phyloP scores from a whole-genome alignment of 1,140 invertebrate genomes.

The Drosophila ambigua region DNA sequence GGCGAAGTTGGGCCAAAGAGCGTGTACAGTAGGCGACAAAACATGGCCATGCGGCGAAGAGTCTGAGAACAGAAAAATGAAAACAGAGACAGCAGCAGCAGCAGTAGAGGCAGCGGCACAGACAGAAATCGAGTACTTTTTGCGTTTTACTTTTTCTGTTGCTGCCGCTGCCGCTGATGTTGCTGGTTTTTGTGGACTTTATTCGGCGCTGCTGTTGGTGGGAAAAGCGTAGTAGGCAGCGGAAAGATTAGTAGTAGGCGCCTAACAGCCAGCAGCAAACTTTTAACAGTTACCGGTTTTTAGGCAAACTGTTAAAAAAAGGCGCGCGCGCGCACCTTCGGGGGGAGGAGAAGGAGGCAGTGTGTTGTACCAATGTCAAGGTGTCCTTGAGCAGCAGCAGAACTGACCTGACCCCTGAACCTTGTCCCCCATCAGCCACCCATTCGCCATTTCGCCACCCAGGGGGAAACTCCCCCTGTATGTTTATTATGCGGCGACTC shows the following conservation, averaged over 20 bases:
- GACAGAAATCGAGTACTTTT: constrained; percentile 23
- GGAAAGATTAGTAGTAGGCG: constrained; percentile 25
- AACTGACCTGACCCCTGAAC: constrained; percentile 61
- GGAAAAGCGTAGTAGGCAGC: constrained; percentile 52
- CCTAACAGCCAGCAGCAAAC: neutral
- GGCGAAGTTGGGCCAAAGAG: constrained; percentile 37
- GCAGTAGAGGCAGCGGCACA: constrained; percentile 10
- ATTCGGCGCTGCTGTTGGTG: constrained; percentile 30
- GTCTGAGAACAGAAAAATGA: constrained; percentile 38
- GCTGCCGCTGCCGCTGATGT: constrained; percentile 8
- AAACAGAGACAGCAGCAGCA: constrained; percentile 49
- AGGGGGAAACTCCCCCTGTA: constrained; percentile 5
- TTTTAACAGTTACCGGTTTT: constrained; percentile 35
- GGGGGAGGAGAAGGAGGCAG: neutral
- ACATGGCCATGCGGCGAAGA: constrained; percentile 57
- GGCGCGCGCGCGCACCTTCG: constrained; percentile 16
- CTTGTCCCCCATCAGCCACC: neutral
- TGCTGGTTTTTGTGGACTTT: constrained; percentile 17
- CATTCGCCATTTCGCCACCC: neutral
- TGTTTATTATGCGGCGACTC: constrained; percentile 28
- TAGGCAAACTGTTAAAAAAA: constrained; percentile 46
- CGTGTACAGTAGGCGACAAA: constrained; percentile 81
- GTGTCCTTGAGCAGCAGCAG: constrained; percentile 60
- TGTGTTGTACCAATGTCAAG: constrained; percentile 45
- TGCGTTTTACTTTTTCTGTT: constrained; percentile 24